These are phyloP conservation scores for Hippotragus niger DNA, from an alignment of 2,113 vertebrate species.

Conservation along the genomic window DNA sequence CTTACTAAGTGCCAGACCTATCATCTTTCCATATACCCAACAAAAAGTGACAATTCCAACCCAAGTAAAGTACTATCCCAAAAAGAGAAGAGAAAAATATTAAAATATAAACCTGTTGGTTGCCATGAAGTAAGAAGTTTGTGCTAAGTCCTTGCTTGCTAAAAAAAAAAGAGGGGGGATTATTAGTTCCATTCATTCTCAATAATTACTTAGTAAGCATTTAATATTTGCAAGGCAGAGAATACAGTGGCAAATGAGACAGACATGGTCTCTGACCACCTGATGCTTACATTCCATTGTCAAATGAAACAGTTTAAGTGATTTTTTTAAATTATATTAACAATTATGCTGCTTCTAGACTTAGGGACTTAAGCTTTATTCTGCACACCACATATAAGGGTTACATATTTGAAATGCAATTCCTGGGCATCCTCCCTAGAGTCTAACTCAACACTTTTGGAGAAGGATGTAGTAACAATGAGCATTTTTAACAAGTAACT, in stretches of 20 bases:
- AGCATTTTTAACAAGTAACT: conserved; percentile 19
- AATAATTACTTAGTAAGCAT: conserved; percentile 30
- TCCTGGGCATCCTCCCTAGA: not conserved
- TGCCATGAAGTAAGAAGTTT: conserved; percentile 99
- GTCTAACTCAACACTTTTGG: not conserved
- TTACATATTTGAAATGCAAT: conserved; percentile 16
- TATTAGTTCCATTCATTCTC: conserved; percentile 49
- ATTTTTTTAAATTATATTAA: conserved; percentile 1
- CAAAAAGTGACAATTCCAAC: not conserved
- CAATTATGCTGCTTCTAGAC: conserved; percentile 2
- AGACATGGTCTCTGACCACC: not conserved
- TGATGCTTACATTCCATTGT: not conserved
- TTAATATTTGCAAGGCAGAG: conserved; percentile 31
- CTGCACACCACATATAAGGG: not conserved
- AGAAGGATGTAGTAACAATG: not conserved
- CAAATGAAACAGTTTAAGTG: not conserved
- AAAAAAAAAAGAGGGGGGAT: conserved; percentile 63
- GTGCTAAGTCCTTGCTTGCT: conserved; percentile 99
- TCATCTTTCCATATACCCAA: not conserved
- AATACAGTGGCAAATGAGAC: not conserved
- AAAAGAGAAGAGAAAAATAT: conserved; percentile 27
- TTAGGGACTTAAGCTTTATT: not conserved
- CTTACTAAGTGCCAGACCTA: conserved; percentile 2
- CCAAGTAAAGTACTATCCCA: conserved; percentile 1
- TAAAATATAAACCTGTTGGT: conserved; percentile 94